Percentiles rank a stretch among this genome's conserved stretches.
These are phyloP conservation scores for Antheraea yamamai DNA, from an alignment of 2,888 invertebrate species.

Conservation along the genomic window DNA sequence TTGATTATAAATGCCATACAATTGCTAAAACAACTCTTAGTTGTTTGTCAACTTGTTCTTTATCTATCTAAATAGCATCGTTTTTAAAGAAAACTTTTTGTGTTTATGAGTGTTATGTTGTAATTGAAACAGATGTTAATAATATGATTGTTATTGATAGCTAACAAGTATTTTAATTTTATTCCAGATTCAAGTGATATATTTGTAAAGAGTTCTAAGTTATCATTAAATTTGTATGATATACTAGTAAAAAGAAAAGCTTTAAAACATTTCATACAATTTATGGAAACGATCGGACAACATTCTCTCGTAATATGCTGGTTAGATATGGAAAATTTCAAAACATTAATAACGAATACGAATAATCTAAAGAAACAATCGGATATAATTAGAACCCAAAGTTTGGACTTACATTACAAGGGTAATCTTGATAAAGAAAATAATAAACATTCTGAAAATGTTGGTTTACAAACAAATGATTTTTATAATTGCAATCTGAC, in stretches of 20 bases:
- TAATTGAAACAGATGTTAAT: too few species aligned
- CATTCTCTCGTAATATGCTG: constrained; percentile 87
- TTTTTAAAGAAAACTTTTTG: too few species aligned
- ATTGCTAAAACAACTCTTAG: too few species aligned
- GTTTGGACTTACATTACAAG: constrained; percentile 61
- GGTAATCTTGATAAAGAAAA: constrained; percentile 39
- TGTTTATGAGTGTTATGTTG: too few species aligned
- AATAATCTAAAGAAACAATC: constrained; percentile 44
- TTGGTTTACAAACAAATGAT: constrained; percentile 46
- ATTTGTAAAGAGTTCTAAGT: constrained; percentile 81
- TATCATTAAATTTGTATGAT: constrained; percentile 89
- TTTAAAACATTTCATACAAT: constrained; percentile 92
- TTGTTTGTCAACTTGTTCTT: too few species aligned
- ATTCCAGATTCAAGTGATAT: constrained; percentile 64
- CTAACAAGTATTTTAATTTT: constrained; percentile 11
- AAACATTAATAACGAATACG: constrained; percentile 46
- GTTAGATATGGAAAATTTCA: constrained; percentile 88
- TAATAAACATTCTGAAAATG: constrained; percentile 44
- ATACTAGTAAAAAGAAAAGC: constrained; percentile 90
- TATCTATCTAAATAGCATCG: too few species aligned
- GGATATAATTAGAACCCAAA: constrained; percentile 63
- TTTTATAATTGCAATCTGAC: constrained; percentile 44
- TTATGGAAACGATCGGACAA: constrained; percentile 89
- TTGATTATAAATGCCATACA: too few species aligned
- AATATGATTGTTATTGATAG: too few species aligned